These are phyloP conservation scores for Actinia tenebrosa DNA, from an alignment of 64 coral and sea anemone genomes.

Conservation along the genomic window DNA sequence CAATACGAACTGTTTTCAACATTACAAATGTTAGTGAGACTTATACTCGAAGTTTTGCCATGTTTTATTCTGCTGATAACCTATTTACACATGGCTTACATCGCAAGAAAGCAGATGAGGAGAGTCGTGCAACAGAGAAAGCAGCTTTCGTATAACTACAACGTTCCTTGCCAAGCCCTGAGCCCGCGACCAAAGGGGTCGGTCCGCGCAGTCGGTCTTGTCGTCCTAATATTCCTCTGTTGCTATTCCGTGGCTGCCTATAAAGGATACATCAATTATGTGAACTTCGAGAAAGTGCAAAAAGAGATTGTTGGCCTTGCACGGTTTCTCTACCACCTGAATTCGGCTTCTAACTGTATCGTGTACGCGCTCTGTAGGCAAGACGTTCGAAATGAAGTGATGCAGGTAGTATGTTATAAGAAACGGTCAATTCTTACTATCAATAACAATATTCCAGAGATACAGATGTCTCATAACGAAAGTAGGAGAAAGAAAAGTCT, in stretches of 20 bases:
- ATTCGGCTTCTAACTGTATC: slow-evolving; percentile 26
- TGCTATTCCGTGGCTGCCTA: slow-evolving; percentile 26
- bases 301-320: neutral
- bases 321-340: slow-evolving; percentile 13
- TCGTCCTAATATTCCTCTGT: neutral
- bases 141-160: slow-evolving; percentile 12
- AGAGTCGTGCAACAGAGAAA: slow-evolving; percentile 8
- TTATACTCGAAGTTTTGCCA: slow-evolving; percentile 13
- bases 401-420: neutral
- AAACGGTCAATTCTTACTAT: neutral
- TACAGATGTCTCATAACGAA: neutral
- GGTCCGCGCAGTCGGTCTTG: neutral
- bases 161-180: neutral
- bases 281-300: neutral
- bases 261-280: slow-evolving; percentile 21
- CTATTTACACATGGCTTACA: slow-evolving; percentile 14
- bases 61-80: slow-evolving; percentile 1
- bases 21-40: slow-evolving; percentile 13
- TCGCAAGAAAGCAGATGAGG: slow-evolving; percentile 10
- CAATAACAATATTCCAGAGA: neutral
- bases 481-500: neutral
- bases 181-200: neutral
- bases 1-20: neutral
- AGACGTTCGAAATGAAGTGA: slow-evolving; percentile 22
- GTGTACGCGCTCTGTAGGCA: slow-evolving; percentile 24